Base-by-base conservation (phyloP, 1,140 invertebrate genomes). In the Diorhabda elongata region DNA sequence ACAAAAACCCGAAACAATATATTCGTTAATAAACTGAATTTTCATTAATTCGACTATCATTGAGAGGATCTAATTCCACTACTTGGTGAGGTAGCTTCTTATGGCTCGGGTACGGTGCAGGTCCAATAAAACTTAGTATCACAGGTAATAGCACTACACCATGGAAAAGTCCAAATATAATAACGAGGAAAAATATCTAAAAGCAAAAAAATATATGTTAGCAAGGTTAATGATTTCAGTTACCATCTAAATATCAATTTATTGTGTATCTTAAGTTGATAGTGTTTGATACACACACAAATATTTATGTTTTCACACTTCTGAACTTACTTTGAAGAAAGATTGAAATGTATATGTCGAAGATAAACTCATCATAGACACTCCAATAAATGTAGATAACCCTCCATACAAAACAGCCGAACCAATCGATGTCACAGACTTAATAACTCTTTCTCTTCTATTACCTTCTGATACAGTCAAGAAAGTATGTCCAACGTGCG, bases 401-500 rank as follows among this genome's bases (percentile, higher is more conserved):
- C 92, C 92, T 26, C 93, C 92, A 77, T 89, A 89, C 47, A 94
- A 82, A 42, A 95, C 90, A 6, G 93, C 93, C 44, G 90, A 85
- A 11, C 93, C 91, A 69, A 94, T 92, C 66, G 89, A 87, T 0
- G 85, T 87, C 2, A 96, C 84, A 0, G 93, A 91, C 60, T 87
- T 84, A 26, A 89, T 81, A 0, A 88, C 86, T 73, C 92, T 82
- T 42, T 88, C 85, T 9, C 84, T 78, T 61, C 88, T 85, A 70
- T 85, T 81, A 41, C 87, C 87, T 63, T 81, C 82, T 58, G 70
- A 70, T 61, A 79, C 80, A 4, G 81, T 85, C 69, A 94, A 84
- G 79, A 94, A 95, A 3, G 89, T 90, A 74, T 94, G 91, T n/a
- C 91, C 92, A 6, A 96, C 89, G 79, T 96, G 93, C 4, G 93